Conservation (phyloP, 2,113 vertebrate genomes). For the Cryptotis parvus region DNA sequence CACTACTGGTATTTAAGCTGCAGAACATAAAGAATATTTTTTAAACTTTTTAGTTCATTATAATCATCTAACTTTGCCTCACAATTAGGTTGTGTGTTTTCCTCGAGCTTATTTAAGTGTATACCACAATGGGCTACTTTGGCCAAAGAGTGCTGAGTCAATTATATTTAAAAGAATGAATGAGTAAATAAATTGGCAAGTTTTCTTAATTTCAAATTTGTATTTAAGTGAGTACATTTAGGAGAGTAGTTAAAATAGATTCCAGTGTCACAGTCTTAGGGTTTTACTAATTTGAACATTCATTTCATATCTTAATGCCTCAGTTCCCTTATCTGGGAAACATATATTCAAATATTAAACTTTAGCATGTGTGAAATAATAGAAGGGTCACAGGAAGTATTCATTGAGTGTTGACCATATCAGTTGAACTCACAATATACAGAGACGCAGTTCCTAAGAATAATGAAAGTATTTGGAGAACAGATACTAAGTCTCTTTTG, state of each 20-base stretch:
- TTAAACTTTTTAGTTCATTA: not conserved
- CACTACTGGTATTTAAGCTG: too few species aligned
- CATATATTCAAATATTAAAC: too few species aligned
- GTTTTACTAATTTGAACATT: not conserved
- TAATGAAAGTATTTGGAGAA: not conserved
- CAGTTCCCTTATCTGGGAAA: not conserved
- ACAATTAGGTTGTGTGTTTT: not conserved
- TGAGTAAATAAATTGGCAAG: not conserved
- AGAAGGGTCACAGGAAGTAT: not conserved
- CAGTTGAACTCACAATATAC: not conserved
- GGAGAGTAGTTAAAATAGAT: not conserved
- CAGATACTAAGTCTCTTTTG: not conserved
- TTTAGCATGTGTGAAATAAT: not conserved
- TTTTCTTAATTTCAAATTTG: not conserved
- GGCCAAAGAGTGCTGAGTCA: not conserved
- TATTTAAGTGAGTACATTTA: not conserved
- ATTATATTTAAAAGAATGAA: not conserved
- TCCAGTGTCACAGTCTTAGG: not conserved
- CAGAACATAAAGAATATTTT: too few species aligned
- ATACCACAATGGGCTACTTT: too few species aligned
- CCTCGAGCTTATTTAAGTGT: not conserved
- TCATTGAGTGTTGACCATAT: not conserved
- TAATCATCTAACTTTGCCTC: not conserved
- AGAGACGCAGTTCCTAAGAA: not conserved
- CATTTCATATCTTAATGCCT: not conserved